Percentiles rank a stretch among this genome's conserved stretches.
These are phyloP conservation scores for Hirudo medicinalis DNA, from an alignment of 1,140 invertebrate genomes.

Conservation along the genomic window DNA sequence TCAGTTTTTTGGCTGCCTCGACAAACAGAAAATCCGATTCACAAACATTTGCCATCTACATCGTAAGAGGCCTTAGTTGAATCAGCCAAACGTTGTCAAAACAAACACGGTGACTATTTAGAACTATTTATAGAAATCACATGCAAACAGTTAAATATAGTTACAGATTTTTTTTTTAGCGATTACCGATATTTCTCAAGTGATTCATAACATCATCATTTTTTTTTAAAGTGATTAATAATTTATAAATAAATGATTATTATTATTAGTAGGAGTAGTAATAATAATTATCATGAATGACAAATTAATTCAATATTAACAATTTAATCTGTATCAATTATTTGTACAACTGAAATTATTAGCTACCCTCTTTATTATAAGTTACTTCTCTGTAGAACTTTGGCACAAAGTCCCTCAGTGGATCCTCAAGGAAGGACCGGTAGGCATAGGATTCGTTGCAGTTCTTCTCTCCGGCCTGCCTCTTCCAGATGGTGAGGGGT, in stretches of 20 bases:
- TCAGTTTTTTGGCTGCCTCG: too few species aligned
- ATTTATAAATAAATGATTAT: not conserved
- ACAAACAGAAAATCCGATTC: too few species aligned
- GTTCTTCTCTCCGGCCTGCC: conserved; percentile 50
- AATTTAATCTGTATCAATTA: not conserved
- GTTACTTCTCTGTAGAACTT: conserved; percentile 72
- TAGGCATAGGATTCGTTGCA: conserved; percentile 55
- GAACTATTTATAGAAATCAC: too few species aligned
- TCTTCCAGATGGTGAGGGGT: conserved; percentile 84
- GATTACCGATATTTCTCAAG: too few species aligned
- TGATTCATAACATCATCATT: too few species aligned
- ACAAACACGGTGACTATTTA: too few species aligned
- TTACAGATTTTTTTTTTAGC: too few species aligned
- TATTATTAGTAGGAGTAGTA: not conserved
- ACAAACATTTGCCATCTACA: too few species aligned
- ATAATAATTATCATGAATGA: not conserved
- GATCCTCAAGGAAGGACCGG: conserved; percentile 61
- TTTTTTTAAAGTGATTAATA: not conserved
- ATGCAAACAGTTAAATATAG: too few species aligned
- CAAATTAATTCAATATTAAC: not conserved
- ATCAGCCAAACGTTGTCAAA: too few species aligned
- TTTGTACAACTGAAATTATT: too few species aligned
- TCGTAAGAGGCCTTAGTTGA: too few species aligned
- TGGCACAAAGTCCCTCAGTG: conserved; percentile 63
- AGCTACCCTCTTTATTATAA: conserved; percentile 60